Evolutionary conservation across 1,140 invertebrate genomes (phyloP), one percentile per base, ranked within the genome.

Genomic region (Lucilia sericata): DNA sequence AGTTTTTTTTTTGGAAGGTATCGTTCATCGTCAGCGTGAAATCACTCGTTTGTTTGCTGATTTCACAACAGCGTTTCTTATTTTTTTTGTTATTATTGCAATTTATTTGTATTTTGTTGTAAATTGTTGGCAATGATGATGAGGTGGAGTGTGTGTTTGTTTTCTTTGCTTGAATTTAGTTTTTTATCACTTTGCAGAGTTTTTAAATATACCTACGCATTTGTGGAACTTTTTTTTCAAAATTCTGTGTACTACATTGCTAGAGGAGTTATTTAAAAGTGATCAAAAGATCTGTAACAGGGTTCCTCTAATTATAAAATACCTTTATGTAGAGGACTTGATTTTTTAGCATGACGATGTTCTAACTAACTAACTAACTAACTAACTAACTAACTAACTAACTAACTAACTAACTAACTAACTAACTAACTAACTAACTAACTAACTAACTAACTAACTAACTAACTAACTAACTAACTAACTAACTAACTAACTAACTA

Each of bases 41-140:
- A 80, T 80, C 76, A 80, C 34, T 80, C 42, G 76, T 80, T 80
- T 80, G 76, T 80, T 76, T 49, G 76, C 76, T 80, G 76, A 80
- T 80, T 80, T 80, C n/a, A 47, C 19, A 51, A 80, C 42, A 51
- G 47, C 76, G 47, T 80, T 25, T 21, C 10, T 12, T 75, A 13
- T 2, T 42, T 49, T 9, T 49, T 47, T 34, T 9, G n/a, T 47
- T 75, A 25, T 75, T 75, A 7, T 14, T 34, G 74, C 5, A 74
- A 25, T 74, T 25, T 36, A 36, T 76, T 76, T 76, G 30, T 36
- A 76, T 76, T 80, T 51, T 49, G 76, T 80, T 80, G 42, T 42
- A 80, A 80, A 80, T 80, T 80, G 76, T 80, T 51, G 47, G 42
- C 76, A 49, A 51, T 80, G 19, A 49, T 80, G 76, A 1, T 25